A percentile compares a stretch with the other conserved stretches of the same genome.
Evolutionary conservation across 2,797 vertebrate species (phyloP).

Genomic region (Smutsia gigantea): DNA sequence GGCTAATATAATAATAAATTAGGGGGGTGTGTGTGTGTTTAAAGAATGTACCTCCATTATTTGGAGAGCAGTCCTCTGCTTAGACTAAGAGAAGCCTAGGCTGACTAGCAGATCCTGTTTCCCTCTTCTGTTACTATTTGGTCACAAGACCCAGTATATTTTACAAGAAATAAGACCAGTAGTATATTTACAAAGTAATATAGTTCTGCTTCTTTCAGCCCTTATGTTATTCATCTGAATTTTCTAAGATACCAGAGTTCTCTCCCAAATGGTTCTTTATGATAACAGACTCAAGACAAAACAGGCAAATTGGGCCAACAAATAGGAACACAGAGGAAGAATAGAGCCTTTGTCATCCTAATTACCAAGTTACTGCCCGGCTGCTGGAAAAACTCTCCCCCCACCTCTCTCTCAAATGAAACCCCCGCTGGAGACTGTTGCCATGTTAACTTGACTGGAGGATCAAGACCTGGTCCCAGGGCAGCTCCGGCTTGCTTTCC

Average conservation of each 20-base stretch:
- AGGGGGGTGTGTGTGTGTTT: background rate
- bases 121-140: background rate
- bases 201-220: background rate
- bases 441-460: slow-evolving; percentile 14
- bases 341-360: background rate
- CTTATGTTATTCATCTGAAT: background rate
- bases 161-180: background rate
- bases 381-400: background rate
- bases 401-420: slow-evolving; percentile 15
- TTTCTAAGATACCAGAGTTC: slow-evolving; percentile 33
- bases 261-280: slow-evolving; percentile 30
- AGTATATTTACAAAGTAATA: background rate
- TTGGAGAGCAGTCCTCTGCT: background rate
- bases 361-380: slow-evolving; percentile 46
- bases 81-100: background rate
- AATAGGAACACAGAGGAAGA: background rate
- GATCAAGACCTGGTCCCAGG: slow-evolving; percentile 37
- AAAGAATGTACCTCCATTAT: background rate
- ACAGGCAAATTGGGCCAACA: slow-evolving; percentile 24
- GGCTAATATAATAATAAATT: background rate
- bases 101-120: background rate
- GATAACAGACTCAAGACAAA: background rate
- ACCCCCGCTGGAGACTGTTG: background rate
- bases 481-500: slow-evolving; percentile 14
- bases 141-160: background rate